Evolutionary conservation across 2,888 invertebrate genomes (phyloP).

Genomic region (Thera obeliscata): DNA sequence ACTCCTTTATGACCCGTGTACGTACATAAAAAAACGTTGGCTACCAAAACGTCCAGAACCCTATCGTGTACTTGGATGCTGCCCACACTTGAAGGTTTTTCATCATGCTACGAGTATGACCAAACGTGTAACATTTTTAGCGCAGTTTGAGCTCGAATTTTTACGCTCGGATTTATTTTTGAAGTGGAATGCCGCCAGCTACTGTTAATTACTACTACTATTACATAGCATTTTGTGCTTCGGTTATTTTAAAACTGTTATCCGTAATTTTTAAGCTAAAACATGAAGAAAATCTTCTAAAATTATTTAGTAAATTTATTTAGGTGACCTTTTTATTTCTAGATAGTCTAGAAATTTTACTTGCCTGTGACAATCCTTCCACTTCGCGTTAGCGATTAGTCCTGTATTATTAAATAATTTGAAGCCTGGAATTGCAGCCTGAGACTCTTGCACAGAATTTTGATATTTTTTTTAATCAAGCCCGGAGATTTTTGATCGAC

Average conservation of each 20-base stretch:
- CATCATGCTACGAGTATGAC: conserved; percentile 23
- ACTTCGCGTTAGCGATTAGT: too few relatives aligned
- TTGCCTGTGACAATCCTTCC: too few relatives aligned
- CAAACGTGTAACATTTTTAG: conserved; percentile 32
- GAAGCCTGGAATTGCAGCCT: too few relatives aligned
- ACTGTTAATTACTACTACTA: background rate
- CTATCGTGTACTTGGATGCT: background rate
- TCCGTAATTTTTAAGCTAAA: conserved; percentile 19
- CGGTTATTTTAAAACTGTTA: conserved; percentile 9
- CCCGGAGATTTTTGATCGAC: too few relatives aligned
- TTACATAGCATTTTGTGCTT: conserved; percentile 25
- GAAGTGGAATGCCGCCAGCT: conserved; percentile 17
- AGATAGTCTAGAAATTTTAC: too few relatives aligned
- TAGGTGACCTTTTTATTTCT: background rate
- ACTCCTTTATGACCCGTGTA: too few relatives aligned
- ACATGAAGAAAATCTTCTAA: conserved; percentile 4
- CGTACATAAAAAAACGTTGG: background rate
- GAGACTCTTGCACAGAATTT: too few relatives aligned
- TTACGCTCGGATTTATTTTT: conserved; percentile 28
- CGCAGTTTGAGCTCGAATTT: conserved; percentile 30
- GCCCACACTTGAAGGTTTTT: conserved; percentile 20
- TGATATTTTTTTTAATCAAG: too few relatives aligned
- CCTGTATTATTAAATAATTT: too few relatives aligned
- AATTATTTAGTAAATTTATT: background rate
- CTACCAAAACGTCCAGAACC: conserved; percentile 1